phyloP scores from a whole-genome alignment of 2,113 vertebrate species.

The Erinaceus europaeus region DNA sequence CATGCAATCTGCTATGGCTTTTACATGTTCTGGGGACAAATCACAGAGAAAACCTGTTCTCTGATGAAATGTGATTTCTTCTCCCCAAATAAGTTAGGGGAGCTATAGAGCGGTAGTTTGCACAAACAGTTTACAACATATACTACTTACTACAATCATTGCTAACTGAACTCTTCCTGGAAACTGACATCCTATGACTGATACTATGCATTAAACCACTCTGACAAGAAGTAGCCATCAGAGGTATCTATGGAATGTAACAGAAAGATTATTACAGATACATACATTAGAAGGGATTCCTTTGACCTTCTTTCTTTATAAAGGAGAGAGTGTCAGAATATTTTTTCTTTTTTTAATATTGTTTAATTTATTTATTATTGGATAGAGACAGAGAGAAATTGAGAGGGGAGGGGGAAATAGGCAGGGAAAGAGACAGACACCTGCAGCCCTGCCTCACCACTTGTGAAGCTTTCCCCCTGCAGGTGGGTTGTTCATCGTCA shows the following conservation, averaged over 20 bases:
- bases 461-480: too few relatives aligned
- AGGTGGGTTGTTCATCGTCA: too few relatives aligned
- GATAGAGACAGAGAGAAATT: too few relatives aligned
- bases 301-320: background rate
- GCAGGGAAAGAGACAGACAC: too few relatives aligned
- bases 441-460: too few relatives aligned
- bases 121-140: background rate
- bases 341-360: background rate
- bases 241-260: background rate
- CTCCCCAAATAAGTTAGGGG: constrained; percentile 1
- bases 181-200: background rate
- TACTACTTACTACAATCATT: background rate
- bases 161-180: background rate
- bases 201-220: background rate
- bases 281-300: background rate
- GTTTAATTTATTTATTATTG: background rate
- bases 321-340: background rate
- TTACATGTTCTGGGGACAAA: constrained; percentile 71
- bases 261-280: background rate
- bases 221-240: background rate
- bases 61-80: constrained; percentile 30
- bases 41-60: constrained; percentile 70
- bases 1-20: constrained; percentile 75
- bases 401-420: too few relatives aligned
- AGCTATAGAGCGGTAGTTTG: background rate